phyloP scores from a whole-genome alignment of 2,888 invertebrate genomes.

The Campoplex nolae region DNA sequence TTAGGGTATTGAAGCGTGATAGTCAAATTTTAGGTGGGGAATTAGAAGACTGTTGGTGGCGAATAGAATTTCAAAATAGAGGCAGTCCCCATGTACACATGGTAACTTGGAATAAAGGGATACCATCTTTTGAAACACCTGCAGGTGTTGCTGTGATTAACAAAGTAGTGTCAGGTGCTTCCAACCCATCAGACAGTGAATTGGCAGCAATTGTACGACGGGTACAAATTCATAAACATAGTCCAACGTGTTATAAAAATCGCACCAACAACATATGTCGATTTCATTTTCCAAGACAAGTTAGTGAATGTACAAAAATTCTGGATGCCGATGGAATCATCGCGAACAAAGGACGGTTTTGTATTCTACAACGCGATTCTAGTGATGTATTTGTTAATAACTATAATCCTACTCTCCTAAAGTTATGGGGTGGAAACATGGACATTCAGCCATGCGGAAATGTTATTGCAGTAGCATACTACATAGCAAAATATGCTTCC shows the following conservation, averaged over 20 bases:
- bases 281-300: constrained; percentile 4
- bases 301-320: constrained; percentile 4
- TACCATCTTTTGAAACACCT: constrained; percentile 25
- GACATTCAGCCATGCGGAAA: constrained; percentile 79
- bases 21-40: constrained; percentile 61
- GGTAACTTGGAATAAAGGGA: background rate
- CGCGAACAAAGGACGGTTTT: constrained; percentile 4
- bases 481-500: constrained; percentile 68
- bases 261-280: background rate
- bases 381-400: constrained; percentile 73
- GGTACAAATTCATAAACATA: constrained; percentile 8
- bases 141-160: constrained; percentile 68
- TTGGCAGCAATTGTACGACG: background rate
- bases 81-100: constrained; percentile 11
- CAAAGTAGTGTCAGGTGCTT: constrained; percentile 61
- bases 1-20: constrained; percentile 62
- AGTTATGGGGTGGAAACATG: constrained; percentile 78
- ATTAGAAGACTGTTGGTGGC: constrained; percentile 74
- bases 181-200: constrained; percentile 43
- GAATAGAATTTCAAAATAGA: constrained; percentile 75
- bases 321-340: constrained; percentile 2
- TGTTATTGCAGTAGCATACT: constrained; percentile 76
- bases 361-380: background rate
- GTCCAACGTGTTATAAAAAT: constrained; percentile 12
- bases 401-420: constrained; percentile 74